Base-by-base conservation (phyloP, 2,888 invertebrate species). In the Caenorhabditis sp. region DNA sequence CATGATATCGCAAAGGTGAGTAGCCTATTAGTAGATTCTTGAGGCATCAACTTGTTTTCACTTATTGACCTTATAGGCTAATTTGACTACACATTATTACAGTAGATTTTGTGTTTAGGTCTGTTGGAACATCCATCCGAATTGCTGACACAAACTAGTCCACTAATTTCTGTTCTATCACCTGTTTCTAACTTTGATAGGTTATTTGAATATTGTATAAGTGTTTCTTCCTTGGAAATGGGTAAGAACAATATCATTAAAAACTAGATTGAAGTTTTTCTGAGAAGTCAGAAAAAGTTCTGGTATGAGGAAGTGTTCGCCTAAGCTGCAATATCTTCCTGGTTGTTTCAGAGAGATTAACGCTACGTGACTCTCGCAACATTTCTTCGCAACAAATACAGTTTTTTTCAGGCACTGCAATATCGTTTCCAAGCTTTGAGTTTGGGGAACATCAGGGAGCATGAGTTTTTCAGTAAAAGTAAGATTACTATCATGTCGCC, bases 381-480 rank as follows among this genome's bases (percentile, higher is more conserved):
- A 44, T 19, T 69, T 38, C 12, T 7, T 19, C 22, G 22, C 19
- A 51, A 8, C 12, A 19, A 47, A 41, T 49, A 51, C 56, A 59
- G 66, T 24, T 38, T 26, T 35, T 61, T 82, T 61, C 72, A 82
- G 82, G 49, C 54, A 28, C 8, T 73, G 14, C 66, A 74, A 44
- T 31, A 54, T n/a, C 82, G 77, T 2, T 14, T 64, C 0, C 14
- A 59, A 2, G n/a, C 66, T 0, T 38, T 72, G 5, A 38, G 41
- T n/a, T 0, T 12, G 4, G 72, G 73, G 49, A 72, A 73, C 54
- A 73, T 77, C 24, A 19, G 76, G 7, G 76, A 82, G 31, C 76
- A 77, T 28, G 82, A 82, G 61, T 82, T 35, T 24, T 73, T 82
- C 54, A 82, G 51, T 12, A 77, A 73, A 73, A 82, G 82, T 82